Conservation (phyloP, 2,888 invertebrate genomes). For the Eutolmus rufibarbis region DNA sequence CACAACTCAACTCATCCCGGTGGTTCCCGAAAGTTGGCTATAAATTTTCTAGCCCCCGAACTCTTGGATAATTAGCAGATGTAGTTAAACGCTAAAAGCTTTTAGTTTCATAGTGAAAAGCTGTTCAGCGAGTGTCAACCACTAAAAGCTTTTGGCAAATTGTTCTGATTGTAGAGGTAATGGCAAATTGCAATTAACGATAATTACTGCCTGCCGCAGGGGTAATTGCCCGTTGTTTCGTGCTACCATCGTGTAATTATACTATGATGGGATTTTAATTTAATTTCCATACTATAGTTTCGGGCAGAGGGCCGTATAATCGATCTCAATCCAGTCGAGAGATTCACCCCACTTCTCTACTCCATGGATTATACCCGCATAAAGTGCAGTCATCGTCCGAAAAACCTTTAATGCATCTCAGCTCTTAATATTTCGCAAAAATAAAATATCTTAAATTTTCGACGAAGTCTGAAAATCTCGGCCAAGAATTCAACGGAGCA, state of each 20-base stretch:
- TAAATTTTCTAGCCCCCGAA: constrained; percentile 17
- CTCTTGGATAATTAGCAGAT: constrained; percentile 26
- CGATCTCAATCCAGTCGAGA: background rate
- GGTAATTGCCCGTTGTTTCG: constrained; percentile 30
- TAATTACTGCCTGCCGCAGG: constrained; percentile 29
- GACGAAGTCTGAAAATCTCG: background rate
- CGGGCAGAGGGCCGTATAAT: background rate
- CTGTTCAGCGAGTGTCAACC: constrained; percentile 24
- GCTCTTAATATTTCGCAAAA: background rate
- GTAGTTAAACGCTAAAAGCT: constrained; percentile 20
- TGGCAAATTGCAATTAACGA: constrained; percentile 30
- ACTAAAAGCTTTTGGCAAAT: constrained; percentile 30
- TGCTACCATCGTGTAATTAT: constrained; percentile 17
- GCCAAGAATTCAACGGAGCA: background rate
- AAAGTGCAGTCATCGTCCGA: background rate
- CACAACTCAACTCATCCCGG: background rate
- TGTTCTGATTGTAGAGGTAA: constrained; percentile 30
- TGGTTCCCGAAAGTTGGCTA: background rate
- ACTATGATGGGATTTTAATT: constrained; percentile 31
- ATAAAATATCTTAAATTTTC: background rate
- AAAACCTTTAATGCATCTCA: background rate
- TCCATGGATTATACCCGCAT: background rate
- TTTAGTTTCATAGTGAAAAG: constrained; percentile 23
- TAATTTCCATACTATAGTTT: constrained; percentile 30
- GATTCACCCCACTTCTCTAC: background rate